phyloP scores from a whole-genome alignment of 2,797 vertebrate species.

The Gobio occitaniae region DNA sequence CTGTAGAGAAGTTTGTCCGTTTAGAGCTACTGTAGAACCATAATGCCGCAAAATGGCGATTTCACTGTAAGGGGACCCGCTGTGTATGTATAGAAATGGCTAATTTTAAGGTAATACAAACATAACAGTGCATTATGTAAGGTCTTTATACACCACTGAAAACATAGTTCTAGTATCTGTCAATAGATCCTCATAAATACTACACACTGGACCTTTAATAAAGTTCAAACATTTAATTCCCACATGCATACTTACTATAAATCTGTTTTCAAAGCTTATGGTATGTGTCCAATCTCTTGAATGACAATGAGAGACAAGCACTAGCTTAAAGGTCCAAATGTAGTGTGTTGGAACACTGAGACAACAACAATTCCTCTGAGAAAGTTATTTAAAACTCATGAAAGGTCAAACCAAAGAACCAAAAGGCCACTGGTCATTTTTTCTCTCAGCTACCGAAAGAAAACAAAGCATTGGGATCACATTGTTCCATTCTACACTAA shows the following conservation, averaged over 20 bases:
- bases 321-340: background rate
- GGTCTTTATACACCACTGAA: too few relatives aligned
- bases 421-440: background rate
- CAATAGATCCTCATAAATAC: too few relatives aligned
- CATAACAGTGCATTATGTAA: too few relatives aligned
- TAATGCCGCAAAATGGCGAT: too few relatives aligned
- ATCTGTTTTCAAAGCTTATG: background rate
- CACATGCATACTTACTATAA: background rate
- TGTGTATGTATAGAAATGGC: too few relatives aligned
- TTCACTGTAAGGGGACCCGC: too few relatives aligned
- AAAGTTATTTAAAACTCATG: slow-evolving; percentile 15
- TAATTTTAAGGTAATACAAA: too few relatives aligned
- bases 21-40: too few relatives aligned
- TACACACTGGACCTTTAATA: background rate
- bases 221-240: slow-evolving; percentile 1
- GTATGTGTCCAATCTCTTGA: background rate
- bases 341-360: background rate
- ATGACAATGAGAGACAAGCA: background rate
- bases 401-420: slow-evolving; percentile 17
- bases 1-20: too few relatives aligned
- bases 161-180: too few relatives aligned
- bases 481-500: slow-evolving; percentile 45
- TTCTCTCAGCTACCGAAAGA: slow-evolving; percentile 4
- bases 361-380: slow-evolving; percentile 25
- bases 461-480: slow-evolving; percentile 12